Evolutionary conservation across 2,113 vertebrate species (phyloP), one percentile per base, ranked within the genome.

Genomic region (human): DNA sequence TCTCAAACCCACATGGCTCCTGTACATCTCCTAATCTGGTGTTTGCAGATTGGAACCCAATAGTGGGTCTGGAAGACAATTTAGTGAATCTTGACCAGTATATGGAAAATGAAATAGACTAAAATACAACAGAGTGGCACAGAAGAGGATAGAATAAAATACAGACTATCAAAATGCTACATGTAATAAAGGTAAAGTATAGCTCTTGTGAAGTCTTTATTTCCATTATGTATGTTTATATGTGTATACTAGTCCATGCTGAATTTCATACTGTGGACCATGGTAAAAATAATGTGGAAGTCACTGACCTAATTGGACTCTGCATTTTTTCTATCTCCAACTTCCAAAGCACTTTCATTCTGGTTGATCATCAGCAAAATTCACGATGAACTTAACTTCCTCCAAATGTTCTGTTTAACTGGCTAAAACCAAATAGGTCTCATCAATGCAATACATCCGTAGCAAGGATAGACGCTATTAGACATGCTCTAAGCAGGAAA

Each of bases 181-280:
- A 83, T 80, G 50, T 92, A 89, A 85, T 35, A n/a, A 85, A 80
- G 7, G 13, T 32, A 35, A 64, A 78, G 12, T n/a, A 89, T n/a
- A 64, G 25, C 30, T 90, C 57, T 68, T 25, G 27, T 87, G 64
- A 79, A 89, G 66, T 90, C 40, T 90, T 96, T 88, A 94, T 96
- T 94, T 82, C 81, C 23, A 45, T 94, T 52, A 68, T 10, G 68
- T 93, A 48, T 61, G n/a, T 64, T 45, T 12, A 55, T 66, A 16
- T 93, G 70, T 81, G 10, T 68, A 64, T 38, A 52, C 25, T 61
- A 40, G n/a, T 4, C 68, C 43, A 40, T 78, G 72, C 32, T 50
- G 45, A 82, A 76, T 85, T 89, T 96, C 7, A 55, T 84, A 90
- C 12, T 89, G 20, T 76, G 48, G 12, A 35, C 92, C 38, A 70